Evolutionary conservation across 2,113 vertebrate genomes (phyloP).

Genomic region (Ardeotis arabs): DNA sequence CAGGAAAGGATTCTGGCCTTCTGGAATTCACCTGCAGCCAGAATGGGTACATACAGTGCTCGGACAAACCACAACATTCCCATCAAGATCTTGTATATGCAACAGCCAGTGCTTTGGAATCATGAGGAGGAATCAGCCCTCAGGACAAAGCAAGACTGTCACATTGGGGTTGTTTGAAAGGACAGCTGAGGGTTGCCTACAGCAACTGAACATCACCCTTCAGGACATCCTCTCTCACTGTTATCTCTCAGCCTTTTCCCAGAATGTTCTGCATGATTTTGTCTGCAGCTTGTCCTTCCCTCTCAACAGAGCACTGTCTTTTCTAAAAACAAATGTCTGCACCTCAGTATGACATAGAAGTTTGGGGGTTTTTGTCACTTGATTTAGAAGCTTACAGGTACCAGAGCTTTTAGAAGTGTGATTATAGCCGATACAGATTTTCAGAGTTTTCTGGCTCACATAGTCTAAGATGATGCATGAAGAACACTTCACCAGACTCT

Average conservation of each 20-base stretch:
- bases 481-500: not conserved
- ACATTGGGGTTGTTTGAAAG: rapidly evolving
- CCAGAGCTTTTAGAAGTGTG: not conserved
- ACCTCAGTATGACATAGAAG: not conserved
- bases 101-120: not conserved
- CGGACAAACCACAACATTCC: not conserved
- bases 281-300: not conserved
- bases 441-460: not conserved
- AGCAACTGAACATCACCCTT: rapidly evolving
- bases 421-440: not conserved
- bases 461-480: not conserved
- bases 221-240: not conserved
- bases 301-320: not conserved
- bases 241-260: not conserved
- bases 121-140: not conserved
- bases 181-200: not conserved
- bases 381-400: not conserved
- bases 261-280: not conserved
- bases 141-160: not conserved
- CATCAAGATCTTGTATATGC: not conserved
- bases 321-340: not conserved
- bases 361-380: rapidly evolving
- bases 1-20: not conserved
- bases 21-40: not conserved
- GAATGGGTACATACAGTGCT: not conserved